Evolutionary conservation across 2,888 invertebrate genomes (phyloP).

Genomic region (Hofmannophila pseudospretella): DNA sequence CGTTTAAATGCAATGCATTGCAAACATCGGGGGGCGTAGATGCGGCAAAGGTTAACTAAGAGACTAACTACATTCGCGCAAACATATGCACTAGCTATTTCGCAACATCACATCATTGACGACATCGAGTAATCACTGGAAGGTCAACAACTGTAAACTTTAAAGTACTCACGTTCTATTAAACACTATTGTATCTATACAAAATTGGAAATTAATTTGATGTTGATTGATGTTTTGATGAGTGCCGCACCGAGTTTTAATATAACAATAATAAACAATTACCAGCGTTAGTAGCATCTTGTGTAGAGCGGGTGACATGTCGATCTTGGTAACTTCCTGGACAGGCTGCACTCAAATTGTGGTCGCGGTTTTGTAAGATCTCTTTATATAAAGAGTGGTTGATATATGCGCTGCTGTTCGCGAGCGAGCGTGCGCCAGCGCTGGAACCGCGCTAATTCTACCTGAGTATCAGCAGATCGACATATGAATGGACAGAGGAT

Average conservation of each 20-base stretch:
- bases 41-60: constrained; percentile 24
- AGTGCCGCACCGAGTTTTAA: background rate
- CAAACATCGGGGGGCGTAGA: constrained; percentile 12
- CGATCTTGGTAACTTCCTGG: constrained; percentile 67
- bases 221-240: background rate
- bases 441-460: constrained; percentile 67
- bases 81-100: constrained; percentile 29
- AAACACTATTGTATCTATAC: constrained; percentile 7
- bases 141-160: constrained; percentile 29
- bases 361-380: constrained; percentile 70
- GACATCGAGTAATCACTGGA: constrained; percentile 29
- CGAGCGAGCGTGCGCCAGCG: constrained; percentile 42
- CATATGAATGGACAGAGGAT: constrained; percentile 54
- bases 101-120: constrained; percentile 36
- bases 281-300: constrained; percentile 58
- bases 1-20: background rate
- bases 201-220: background rate
- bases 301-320: constrained; percentile 41
- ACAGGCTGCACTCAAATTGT: constrained; percentile 65
- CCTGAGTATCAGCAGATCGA: constrained; percentile 51
- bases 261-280: constrained; percentile 20
- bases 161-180: constrained; percentile 19
- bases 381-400: constrained; percentile 62
- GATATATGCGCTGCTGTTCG: constrained; percentile 44
- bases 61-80: constrained; percentile 27